These are phyloP conservation scores for Crematogaster levior DNA, from an alignment of 2,888 invertebrate genomes.

Conservation along the genomic window DNA sequence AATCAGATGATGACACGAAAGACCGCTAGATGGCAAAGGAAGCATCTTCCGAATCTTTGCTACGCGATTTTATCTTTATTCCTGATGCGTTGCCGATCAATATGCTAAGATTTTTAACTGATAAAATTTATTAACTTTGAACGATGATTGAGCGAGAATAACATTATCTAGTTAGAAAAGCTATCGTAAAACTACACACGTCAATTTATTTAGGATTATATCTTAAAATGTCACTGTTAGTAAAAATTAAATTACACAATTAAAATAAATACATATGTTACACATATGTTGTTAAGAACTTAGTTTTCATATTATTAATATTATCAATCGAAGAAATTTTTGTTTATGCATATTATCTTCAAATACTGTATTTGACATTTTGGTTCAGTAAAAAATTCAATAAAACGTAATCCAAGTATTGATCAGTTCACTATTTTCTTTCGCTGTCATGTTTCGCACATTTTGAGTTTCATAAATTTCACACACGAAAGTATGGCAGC, in stretches of 20 bases:
- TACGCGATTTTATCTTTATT: constrained; percentile 50
- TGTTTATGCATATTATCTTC: not conserved
- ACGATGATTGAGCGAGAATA: not conserved
- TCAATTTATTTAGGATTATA: not conserved
- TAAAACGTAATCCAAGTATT: constrained; percentile 17
- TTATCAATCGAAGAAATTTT: not conserved
- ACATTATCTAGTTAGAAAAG: not conserved
- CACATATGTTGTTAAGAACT: not conserved
- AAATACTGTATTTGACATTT: not conserved
- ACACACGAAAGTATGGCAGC: constrained; percentile 61
- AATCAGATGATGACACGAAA: constrained; percentile 77
- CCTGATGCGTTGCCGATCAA: constrained; percentile 55
- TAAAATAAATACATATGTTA: too few species aligned
- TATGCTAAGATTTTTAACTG: constrained; percentile 45
- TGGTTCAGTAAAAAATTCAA: not conserved
- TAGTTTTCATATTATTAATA: not conserved
- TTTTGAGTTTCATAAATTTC: constrained; percentile 64
- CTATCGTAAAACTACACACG: not conserved
- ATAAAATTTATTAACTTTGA: not conserved
- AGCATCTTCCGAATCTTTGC: constrained; percentile 77
- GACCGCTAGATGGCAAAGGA: constrained; percentile 85
- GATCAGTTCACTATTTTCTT: constrained; percentile 58
- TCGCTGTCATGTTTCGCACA: constrained; percentile 48
- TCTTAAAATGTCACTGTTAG: not conserved
- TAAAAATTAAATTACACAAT: constrained; percentile 20